Evolutionary conservation across 2,888 invertebrate genomes (phyloP).

Genomic region (Loripinus fragilis): DNA sequence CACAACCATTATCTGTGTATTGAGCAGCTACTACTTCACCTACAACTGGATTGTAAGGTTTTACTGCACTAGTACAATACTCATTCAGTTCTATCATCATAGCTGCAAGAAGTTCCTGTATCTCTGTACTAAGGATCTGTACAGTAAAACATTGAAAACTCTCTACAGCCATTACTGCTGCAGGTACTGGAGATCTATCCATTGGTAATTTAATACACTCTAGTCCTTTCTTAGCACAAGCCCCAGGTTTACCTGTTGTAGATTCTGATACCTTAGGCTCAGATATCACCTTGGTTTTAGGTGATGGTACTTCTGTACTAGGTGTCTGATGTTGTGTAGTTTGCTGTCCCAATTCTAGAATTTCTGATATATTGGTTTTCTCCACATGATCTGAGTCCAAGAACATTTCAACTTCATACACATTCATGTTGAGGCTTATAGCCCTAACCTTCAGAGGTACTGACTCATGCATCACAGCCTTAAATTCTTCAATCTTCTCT

Average conservation of each 20-base stretch:
- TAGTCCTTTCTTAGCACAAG: not conserved
- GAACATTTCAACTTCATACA: constrained; percentile 43
- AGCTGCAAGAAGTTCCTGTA: constrained; percentile 28
- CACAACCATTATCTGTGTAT: constrained; percentile 56
- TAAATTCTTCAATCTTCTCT: constrained; percentile 36
- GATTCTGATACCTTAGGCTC: not conserved
- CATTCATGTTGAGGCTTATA: constrained; percentile 19
- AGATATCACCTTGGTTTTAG: not conserved
- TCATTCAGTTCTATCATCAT: constrained; percentile 40
- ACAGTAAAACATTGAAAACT: constrained; percentile 35
- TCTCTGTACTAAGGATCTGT: constrained; percentile 29
- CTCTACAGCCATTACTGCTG: constrained; percentile 36
- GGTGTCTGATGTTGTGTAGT: not conserved
- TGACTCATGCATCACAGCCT: constrained; percentile 20
- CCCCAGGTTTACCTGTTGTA: not conserved
- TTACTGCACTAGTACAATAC: constrained; percentile 14
- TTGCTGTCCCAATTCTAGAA: constrained; percentile 14
- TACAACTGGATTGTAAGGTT: constrained; percentile 44
- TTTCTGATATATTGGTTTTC: not conserved
- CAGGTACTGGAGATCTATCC: constrained; percentile 24
- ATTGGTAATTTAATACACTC: not conserved
- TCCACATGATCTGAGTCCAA: constrained; percentile 3
- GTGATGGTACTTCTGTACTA: not conserved
- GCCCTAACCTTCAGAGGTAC: constrained; percentile 32
- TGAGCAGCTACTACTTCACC: constrained; percentile 61